Conservation (phyloP, 2,113 vertebrate genomes). For the Charadrius vociferus region DNA sequence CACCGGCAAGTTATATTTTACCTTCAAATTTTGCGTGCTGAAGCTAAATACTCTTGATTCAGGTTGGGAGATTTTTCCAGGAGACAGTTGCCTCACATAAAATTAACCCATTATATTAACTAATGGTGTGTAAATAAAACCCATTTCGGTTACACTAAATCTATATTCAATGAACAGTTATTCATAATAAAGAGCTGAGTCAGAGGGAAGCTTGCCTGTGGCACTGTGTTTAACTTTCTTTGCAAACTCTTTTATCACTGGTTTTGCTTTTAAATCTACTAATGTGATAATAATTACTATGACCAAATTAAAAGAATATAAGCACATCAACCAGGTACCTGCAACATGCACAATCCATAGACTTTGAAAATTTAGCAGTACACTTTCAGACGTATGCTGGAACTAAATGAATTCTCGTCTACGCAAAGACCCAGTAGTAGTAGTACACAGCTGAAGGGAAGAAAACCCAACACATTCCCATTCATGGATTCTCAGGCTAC, state of each 20-base stretch:
- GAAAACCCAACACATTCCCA: neutral
- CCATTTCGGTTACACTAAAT: neutral
- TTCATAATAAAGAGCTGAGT: neutral
- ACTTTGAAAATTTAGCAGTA: neutral
- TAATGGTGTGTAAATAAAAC: slow-evolving; percentile 20
- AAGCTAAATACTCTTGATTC: neutral
- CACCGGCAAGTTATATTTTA: neutral
- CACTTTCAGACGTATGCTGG: neutral
- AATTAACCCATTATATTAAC: slow-evolving; percentile 28
- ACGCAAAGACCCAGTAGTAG: neutral
- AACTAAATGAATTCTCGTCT: neutral
- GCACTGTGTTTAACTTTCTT: neutral
- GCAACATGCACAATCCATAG: neutral
- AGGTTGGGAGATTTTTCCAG: neutral
- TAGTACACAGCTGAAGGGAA: neutral
- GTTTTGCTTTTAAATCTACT: neutral
- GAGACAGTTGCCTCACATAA: neutral
- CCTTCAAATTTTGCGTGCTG: neutral
- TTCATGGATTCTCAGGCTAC: neutral
- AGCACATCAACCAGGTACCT: neutral
- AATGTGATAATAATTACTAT: neutral
- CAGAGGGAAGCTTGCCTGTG: neutral
- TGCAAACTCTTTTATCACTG: neutral
- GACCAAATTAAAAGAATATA: neutral
- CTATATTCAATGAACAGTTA: neutral